phyloP scores from a whole-genome alignment of 2,113 vertebrate species.

The Leuciscus idus region DNA sequence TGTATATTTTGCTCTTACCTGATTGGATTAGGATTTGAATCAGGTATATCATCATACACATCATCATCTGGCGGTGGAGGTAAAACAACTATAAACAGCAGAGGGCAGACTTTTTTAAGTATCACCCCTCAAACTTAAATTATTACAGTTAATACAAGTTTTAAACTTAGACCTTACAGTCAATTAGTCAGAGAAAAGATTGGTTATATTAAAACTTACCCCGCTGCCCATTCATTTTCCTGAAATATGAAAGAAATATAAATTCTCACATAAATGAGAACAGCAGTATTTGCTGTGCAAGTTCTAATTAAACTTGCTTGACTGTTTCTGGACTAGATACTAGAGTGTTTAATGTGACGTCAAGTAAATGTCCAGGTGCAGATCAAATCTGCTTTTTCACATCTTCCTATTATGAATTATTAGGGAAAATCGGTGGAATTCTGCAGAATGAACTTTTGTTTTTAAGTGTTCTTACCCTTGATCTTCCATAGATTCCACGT shows the following conservation, averaged over 20 bases:
- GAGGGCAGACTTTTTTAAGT: constrained; percentile 38
- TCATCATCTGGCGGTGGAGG: constrained; percentile 80
- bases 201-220: constrained; percentile 41
- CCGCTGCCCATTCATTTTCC: constrained; percentile 38
- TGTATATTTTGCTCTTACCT: constrained; percentile 70
- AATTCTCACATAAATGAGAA: not conserved
- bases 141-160: not conserved
- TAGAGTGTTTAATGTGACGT: not conserved
- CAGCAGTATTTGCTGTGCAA: not conserved
- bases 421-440: not conserved
- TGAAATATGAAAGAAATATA: constrained; percentile 35
- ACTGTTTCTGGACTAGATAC: not conserved
- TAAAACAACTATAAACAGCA: constrained; percentile 72
- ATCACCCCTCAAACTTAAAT: not conserved
- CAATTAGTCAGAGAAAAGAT: not conserved
- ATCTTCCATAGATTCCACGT: constrained; percentile 79
- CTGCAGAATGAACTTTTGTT: not conserved
- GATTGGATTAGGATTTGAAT: constrained; percentile 68
- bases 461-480: constrained; percentile 67
- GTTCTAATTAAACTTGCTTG: not conserved
- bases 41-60: constrained; percentile 87
- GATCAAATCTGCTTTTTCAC: not conserved
- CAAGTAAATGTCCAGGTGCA: not conserved
- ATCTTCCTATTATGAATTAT: not conserved
- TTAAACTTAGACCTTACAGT: not conserved